Evolutionary conservation across 2,888 invertebrate species (phyloP).

Genomic region (Drosophila mayaguana): DNA sequence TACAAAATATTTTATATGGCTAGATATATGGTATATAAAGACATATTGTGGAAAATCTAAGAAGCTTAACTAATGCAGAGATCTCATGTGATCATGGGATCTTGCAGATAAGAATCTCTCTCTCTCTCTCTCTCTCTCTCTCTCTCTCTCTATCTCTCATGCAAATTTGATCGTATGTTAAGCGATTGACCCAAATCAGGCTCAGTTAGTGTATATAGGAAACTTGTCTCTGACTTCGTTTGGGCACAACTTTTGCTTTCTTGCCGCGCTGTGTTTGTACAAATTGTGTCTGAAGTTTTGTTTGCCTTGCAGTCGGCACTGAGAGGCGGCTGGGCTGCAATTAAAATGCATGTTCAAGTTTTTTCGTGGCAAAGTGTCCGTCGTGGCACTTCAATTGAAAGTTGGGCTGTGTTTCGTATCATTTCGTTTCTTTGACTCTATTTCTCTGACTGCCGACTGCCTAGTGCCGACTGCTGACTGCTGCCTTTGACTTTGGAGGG

Average conservation of each 20-base stretch:
- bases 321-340: conserved; percentile 61
- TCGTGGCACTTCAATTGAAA: conserved; percentile 52
- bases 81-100: too few relatives aligned
- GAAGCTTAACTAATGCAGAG: too few relatives aligned
- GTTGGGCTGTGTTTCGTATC: conserved; percentile 43
- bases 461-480: background rate
- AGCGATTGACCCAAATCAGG: too few relatives aligned
- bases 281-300: conserved; percentile 71
- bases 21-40: too few relatives aligned
- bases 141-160: too few relatives aligned
- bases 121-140: too few relatives aligned
- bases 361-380: conserved; percentile 67
- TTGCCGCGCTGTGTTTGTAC: conserved; percentile 45
- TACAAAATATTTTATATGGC: too few relatives aligned
- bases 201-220: conserved; percentile 30
- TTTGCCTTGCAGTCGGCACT: conserved; percentile 58
- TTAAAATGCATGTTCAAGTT: conserved; percentile 78
- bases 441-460: background rate
- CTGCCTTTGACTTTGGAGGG: background rate
- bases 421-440: background rate
- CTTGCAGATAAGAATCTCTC: too few relatives aligned
- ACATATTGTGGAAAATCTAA: too few relatives aligned
- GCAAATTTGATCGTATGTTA: too few relatives aligned
- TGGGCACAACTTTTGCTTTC: conserved; percentile 36
- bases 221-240: conserved; percentile 4